Evolutionary conservation across 1,140 invertebrate species (phyloP), one percentile per base, ranked within the genome.

Genomic region (Drosophila mojavensis): DNA sequence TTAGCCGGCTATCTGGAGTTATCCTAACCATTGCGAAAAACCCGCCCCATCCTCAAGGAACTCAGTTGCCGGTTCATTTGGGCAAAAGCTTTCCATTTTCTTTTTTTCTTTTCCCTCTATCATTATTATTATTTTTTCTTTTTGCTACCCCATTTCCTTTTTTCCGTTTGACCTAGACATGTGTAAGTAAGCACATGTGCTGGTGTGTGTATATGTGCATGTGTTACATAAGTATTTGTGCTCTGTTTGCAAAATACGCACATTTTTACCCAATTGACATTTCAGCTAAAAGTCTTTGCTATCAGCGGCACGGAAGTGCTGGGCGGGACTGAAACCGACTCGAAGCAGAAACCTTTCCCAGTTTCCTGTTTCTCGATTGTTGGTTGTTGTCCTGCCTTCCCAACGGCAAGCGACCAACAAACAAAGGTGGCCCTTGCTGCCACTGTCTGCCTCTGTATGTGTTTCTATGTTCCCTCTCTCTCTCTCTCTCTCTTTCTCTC

Each of bases 201-300:
- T 28, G 36, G 26, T 20, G 30, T 33, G 33, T 33, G 33, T 33
- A 5, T 10, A 9, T 62, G 50, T 68, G 56, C 59, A 30, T 43
- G 20, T 26, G 30, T 33, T 69, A 66, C 39, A 61, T 48, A 60
- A 67, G 70, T 62, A 74, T 74, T 64, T 69, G 56, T 67, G 59
- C 65, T 64, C 67, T 75, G 72, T 70, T 75, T 75, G 67, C 72
- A 70, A 71, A 75, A 71, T 75, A 75, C 73, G 73, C 60, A 75
- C 73, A 75, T 75, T 75, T 74, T 75, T 71, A 71, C 73, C 70
- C 67, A 75, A 75, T 75, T 75, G 73, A 75, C 73, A 75, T 75
- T 71, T 75, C 43, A 70, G 73, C 73, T 70, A 71, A 75, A 64
- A 75, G 73, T 71, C 73, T 70, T 64, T 63, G 59, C 61, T 20